Base-by-base conservation (phyloP, 2,888 invertebrate species). In the Hydropsyche betteni region DNA sequence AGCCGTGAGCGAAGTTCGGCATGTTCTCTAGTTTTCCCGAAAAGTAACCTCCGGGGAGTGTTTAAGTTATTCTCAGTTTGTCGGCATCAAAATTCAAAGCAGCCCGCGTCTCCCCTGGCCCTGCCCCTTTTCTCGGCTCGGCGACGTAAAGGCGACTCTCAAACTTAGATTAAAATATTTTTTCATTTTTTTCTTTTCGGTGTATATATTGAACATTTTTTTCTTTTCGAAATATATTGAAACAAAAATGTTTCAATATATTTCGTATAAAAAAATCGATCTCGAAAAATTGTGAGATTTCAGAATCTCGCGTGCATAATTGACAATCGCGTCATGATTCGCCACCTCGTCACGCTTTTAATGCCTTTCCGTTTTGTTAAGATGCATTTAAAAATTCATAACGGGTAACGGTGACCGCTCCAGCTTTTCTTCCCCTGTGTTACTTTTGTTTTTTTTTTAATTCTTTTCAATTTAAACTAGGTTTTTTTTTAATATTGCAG, bases 1-100 rank as follows among this genome's bases (percentile, higher is more conserved):
- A 51, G 69, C 69, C 14, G 44, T 24, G 44, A 44, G 44, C 44
- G n/a, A 69, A 70, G 51, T 53, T 70, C 34, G 52, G 53, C 70
- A 52, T 36, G 70, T 53, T 53, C 53, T 70, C 36, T 53, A 53
- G 53, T 70, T 70, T 70, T 70, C 53, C 36, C 70, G 53, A 70
- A 64, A 70, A 70, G 70, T 53, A 70, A 70, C 70, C 70, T 53
- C 70, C 70, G 70, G 70, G 70, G 70, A 70, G 70, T 70, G 70
- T 70, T 70, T 70, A 70, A 70, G 70, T 70, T 70, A 70, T 70
- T 70, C 70, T 53, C 70, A 70, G 70, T 70, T 70, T 53, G 70
- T 51, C 33, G 51, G 70, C 53, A 70, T 70, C 70, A 70, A 70
- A 70, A 70, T 70, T 70, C 70, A 70, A 70, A 70, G 70, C 70